Base-by-base conservation (phyloP, 2,797 vertebrate genomes). In the Pangasius macronema region DNA sequence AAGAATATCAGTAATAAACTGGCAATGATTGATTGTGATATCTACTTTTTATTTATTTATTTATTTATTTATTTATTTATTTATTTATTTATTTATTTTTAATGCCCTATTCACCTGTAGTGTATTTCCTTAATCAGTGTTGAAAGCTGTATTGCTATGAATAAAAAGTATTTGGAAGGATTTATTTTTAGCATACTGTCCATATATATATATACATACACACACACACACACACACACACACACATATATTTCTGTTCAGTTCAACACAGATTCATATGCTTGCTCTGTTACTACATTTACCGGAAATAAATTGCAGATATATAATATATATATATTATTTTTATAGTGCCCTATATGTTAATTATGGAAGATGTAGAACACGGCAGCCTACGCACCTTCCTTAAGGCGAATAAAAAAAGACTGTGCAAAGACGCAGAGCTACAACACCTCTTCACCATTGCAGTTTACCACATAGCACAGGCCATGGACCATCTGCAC, bases 311-410 rank as follows among this genome's bases (percentile, higher is more conserved):
- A 33, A 13, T 3, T 83, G 46, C 18, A 20, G 5, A 39, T 10
- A 10, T 49, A 27, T 81, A 39, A 39, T 39, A 39, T 39, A 39
- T 39, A 39, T 42, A 42, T 42, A 42, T 42, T 42, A 42, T 42
- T 42, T 42, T 42, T 42, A 42, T 42, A 42, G 95, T 93, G 86
- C 95, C 95, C 3, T 95, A 91, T 86, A 87, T 96, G 59, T 90
- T 96, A 82, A 92, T 95, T 82, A 94, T 96, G 95, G 95, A 96
- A 90, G 91, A 93, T 2, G 95, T 95, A 86, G 93, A 90, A 76
- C 92, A 84, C 0, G 95, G 95, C 3, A 96, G 94, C 4, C 92
- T 96, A 79, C 94, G 93, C 89, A 94, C 88, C 85, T 95, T 94
- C 91, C 91, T 96, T 55, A 94, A 94, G 91, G 91, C 85, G 82